Evolutionary conservation across 30 jellyfish, hydroid and myxozoan species (phyloP), one percentile per base, ranked within the genome.

Genomic region (Aurelia coerulea): DNA sequence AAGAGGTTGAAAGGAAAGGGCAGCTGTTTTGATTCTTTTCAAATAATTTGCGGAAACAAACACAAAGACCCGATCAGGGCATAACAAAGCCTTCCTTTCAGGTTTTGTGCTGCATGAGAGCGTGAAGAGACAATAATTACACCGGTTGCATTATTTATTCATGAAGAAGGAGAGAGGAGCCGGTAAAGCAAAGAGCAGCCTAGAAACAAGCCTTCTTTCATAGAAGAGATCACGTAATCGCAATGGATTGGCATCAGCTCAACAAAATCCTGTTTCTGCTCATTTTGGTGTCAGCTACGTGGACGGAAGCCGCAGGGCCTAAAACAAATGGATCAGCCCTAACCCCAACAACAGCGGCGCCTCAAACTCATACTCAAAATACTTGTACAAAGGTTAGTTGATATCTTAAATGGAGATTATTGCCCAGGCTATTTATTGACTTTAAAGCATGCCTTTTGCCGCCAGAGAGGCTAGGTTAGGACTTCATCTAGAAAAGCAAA

Each of bases 1-100:
- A 50, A 29, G 87, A 77, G 87, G 68, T 68, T 59, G 50, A 34
- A 5, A 39, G 35, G 87, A 77, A 77, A 77, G 87, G 87, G 63
- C 87, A 77, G 87, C 87, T 77, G 87, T 18, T 19, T 32, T 17
- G 32, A 29, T 56, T 77, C 78, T 75, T 46, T 46, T 46, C 15
- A 0, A 46, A 6, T 46, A 46, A 10, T 32, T 32, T 60, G 74
- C 12, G 65, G 63, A 64, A 51, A 41, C 70, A 66, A 50, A 46
- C 56, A 46, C 56, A 46, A 46, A 46, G 56, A 46, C 49, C 49
- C 49, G 5, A 37, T 37, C 49, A 37, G 49, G 49, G 49, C 49
- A 23, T 23, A 37, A 37, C 49, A 37, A 37, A 37, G 49, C 49
- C 6, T 46, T 46, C 8, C 56, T 46, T 46, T 46, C 14, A 46